Conservation (phyloP, 2,113 vertebrate species). For the Alligator sinensis region DNA sequence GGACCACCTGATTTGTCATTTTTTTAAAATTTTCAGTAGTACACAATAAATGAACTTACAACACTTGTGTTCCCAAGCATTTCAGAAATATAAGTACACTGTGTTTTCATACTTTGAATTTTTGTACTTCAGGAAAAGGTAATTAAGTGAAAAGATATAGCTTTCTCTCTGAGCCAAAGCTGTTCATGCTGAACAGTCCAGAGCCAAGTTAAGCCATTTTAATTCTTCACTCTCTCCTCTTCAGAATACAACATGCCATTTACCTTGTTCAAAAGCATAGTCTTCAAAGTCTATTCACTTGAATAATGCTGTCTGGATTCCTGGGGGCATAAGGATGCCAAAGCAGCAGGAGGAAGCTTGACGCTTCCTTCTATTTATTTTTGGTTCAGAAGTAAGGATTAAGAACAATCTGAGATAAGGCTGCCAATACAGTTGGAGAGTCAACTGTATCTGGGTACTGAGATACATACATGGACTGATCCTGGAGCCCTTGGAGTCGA, state of each 20-base stretch:
- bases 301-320: constrained; percentile 4
- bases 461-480: background rate
- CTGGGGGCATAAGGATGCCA: constrained; percentile 30
- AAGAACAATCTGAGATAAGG: constrained; percentile 39
- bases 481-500: background rate
- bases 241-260: background rate
- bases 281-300: background rate
- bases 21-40: background rate
- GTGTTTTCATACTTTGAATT: constrained; percentile 11
- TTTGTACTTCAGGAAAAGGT: constrained; percentile 8
- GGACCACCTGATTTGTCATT: background rate
- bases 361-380: constrained; percentile 45
- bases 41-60: background rate
- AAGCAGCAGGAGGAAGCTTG: constrained; percentile 47
- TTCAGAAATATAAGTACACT: constrained; percentile 1
- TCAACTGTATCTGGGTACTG: background rate
- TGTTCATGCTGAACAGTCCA: background rate
- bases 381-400: constrained; percentile 34
- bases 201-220: background rate
- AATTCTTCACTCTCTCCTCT: constrained; percentile 27
- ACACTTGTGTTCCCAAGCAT: background rate
- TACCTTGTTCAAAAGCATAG: background rate
- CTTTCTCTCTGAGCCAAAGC: constrained; percentile 4
- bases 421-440: constrained; percentile 7
- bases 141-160: constrained; percentile 33